A percentile compares a stretch with the other conserved stretches of the same genome.
Conservation (phyloP, 1,140 invertebrate species). For the Saccostrea echinata region DNA sequence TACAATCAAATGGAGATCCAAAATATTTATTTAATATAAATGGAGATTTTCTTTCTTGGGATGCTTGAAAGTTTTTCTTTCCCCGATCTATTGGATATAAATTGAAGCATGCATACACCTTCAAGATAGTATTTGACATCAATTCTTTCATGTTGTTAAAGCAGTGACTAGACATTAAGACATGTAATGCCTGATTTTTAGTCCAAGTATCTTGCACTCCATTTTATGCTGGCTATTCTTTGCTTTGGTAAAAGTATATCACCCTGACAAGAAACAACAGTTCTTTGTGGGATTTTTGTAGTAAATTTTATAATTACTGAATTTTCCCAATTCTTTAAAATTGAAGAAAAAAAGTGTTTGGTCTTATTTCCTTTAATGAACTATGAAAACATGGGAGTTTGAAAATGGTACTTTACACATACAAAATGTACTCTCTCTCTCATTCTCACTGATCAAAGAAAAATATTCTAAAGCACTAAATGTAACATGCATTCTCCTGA, state of each 20-base stretch:
- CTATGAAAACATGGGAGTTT: constrained; percentile 35
- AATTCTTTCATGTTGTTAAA: neutral
- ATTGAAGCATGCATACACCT: neutral
- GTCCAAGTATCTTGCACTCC: neutral
- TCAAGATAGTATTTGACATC: neutral
- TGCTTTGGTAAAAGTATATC: neutral
- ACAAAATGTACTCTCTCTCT: neutral
- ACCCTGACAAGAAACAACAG: neutral
- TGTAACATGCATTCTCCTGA: constrained; percentile 12
- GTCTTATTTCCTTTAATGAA: constrained; percentile 29
- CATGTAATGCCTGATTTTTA: neutral
- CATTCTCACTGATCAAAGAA: constrained; percentile 11
- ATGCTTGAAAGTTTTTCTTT: neutral
- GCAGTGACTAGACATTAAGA: neutral
- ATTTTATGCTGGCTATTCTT: too few relatives aligned
- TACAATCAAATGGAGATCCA: neutral
- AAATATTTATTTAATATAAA: constrained; percentile 14
- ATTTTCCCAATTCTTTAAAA: neutral
- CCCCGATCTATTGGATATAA: neutral
- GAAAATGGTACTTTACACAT: constrained; percentile 18
- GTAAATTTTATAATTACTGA: neutral
- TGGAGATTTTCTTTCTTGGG: neutral
- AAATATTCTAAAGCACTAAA: constrained; percentile 5
- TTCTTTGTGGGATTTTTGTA: neutral
- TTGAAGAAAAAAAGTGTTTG: neutral